Evolutionary conservation across 2,113 vertebrate genomes (phyloP).

Genomic region (Hypocryptadius cinnamomeus): DNA sequence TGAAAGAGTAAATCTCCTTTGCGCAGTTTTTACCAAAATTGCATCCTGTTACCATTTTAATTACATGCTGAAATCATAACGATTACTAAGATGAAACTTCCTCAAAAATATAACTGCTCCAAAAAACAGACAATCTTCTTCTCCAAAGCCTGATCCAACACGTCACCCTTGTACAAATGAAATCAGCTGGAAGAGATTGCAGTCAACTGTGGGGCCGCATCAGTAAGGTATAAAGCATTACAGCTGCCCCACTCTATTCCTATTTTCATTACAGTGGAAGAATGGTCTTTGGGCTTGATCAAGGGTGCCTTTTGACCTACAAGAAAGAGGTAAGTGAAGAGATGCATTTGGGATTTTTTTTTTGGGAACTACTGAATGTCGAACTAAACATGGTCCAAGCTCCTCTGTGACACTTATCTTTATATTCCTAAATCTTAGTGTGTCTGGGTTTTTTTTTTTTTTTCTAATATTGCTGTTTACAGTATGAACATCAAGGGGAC

Average conservation of each 20-base stretch:
- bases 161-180: not conserved
- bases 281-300: fast-evolving
- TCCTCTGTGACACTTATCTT: not conserved
- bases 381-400: not conserved
- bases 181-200: not conserved
- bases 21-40: not conserved
- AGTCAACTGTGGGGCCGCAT: not conserved
- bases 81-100: not conserved
- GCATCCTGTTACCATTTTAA: not conserved
- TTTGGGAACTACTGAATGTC: not conserved
- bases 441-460: not conserved
- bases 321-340: not conserved
- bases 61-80: not conserved
- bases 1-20: not conserved
- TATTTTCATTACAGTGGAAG: not conserved
- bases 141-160: not conserved
- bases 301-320: not conserved
- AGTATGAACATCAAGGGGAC: not conserved
- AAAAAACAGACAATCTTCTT: not conserved
- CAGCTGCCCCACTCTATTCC: fast-evolving
- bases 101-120: not conserved
- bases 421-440: not conserved
- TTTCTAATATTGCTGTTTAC: not conserved
- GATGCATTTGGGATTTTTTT: fast-evolving
- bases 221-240: not conserved